Conservation (phyloP, 2,113 vertebrate species). For the Oryzias celebensis region DNA sequence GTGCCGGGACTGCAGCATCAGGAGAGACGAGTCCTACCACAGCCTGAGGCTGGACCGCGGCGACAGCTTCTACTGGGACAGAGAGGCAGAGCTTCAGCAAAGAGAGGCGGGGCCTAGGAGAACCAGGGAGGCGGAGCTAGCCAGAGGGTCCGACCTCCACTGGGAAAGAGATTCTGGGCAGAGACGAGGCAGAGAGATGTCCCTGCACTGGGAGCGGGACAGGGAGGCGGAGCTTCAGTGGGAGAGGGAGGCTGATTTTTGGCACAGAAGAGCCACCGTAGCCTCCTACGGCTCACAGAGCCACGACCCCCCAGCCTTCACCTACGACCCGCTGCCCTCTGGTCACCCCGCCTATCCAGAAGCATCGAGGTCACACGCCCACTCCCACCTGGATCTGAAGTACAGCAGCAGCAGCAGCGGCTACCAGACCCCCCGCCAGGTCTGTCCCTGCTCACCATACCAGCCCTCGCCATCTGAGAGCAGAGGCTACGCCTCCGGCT, state of each 20-base stretch:
- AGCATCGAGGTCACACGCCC: slow-evolving; percentile 68
- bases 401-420: slow-evolving; percentile 81
- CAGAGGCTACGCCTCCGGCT: slow-evolving; percentile 78
- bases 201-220: slow-evolving; percentile 79
- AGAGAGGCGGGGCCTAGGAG: slow-evolving; percentile 68
- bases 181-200: slow-evolving; percentile 70
- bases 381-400: slow-evolving; percentile 81
- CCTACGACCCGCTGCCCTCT: slow-evolving; percentile 77
- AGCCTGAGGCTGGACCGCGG: slow-evolving; percentile 75
- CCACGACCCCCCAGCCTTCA: slow-evolving; percentile 75
- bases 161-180: slow-evolving; percentile 71
- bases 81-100: slow-evolving; percentile 75
- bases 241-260: slow-evolving; percentile 78
- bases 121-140: slow-evolving; percentile 58
- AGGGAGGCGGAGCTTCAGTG: slow-evolving; percentile 78
- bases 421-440: slow-evolving; percentile 76
- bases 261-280: slow-evolving; percentile 74
- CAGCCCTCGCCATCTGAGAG: slow-evolving; percentile 80
- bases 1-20: slow-evolving; percentile 80
- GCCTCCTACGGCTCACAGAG: slow-evolving; percentile 73
- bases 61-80: slow-evolving; percentile 75
- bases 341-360: slow-evolving; percentile 78
- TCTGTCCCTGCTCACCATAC: slow-evolving; percentile 75
- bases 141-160: slow-evolving; percentile 63
- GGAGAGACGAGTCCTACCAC: slow-evolving; percentile 79